Evolutionary conservation across 2,113 vertebrate species (phyloP).

Genomic region (Haplochromis burtoni): DNA sequence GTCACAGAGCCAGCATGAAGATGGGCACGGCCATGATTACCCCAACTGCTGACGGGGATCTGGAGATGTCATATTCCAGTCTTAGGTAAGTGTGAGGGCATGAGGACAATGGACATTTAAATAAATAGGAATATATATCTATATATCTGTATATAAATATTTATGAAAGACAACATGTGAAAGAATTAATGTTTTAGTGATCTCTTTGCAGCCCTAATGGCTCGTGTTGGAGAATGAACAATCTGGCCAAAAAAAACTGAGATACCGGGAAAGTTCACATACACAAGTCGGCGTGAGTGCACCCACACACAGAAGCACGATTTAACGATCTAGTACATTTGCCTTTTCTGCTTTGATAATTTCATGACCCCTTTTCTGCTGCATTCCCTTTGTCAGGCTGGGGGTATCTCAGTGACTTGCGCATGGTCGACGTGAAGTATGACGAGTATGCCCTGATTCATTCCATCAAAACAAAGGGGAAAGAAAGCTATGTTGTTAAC

Average conservation of each 20-base stretch:
- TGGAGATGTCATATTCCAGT: constrained; percentile 63
- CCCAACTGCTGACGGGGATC: constrained; percentile 63
- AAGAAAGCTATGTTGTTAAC: constrained; percentile 55
- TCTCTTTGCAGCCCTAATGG: constrained; percentile 61
- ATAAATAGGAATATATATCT: background rate
- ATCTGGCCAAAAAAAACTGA: constrained; percentile 65
- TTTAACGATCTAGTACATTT: background rate
- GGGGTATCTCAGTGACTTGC: constrained; percentile 60
- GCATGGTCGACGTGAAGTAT: constrained; percentile 73
- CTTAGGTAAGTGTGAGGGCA: constrained; percentile 43
- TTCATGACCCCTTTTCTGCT: background rate
- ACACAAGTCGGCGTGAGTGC: constrained; percentile 62
- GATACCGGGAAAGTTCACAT: constrained; percentile 69
- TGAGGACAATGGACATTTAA: background rate
- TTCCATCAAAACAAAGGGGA: constrained; percentile 58
- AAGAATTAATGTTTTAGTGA: background rate
- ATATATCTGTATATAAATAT: background rate
- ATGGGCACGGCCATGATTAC: constrained; percentile 73
- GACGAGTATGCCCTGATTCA: constrained; percentile 68
- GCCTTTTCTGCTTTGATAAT: background rate
- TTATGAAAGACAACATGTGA: background rate
- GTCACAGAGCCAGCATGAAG: constrained; percentile 63
- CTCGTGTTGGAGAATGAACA: constrained; percentile 68
- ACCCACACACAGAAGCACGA: background rate
- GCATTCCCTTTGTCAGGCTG: background rate